Base-by-base conservation (phyloP, 1,140 invertebrate genomes). In the Cotesia glomerata region DNA sequence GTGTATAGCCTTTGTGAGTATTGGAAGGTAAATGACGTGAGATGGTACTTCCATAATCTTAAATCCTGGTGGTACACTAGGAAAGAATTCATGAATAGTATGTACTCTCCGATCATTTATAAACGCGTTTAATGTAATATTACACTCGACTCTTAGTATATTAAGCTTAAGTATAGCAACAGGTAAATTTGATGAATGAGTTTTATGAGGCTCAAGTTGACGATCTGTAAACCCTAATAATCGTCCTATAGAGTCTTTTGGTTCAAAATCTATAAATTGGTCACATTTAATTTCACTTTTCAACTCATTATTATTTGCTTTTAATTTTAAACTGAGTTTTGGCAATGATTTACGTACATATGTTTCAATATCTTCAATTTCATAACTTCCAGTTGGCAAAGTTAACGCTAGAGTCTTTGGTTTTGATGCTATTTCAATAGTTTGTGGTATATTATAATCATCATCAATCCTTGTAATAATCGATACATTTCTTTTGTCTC, bases 301-400 rank as follows among this genome's bases (percentile, higher is more conserved):
- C n/a, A n/a, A n/a, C n/a, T n/a, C n/a, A n/a, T n/a, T n/a, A n/a
- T n/a, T n/a, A n/a, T n/a, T n/a, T n/a, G n/a, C n/a, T n/a, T n/a
- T n/a, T n/a, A n/a, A n/a, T n/a, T n/a, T n/a, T n/a, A n/a, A n/a
- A n/a, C n/a, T n/a, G n/a, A 58, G 26, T 32, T 32, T 26, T 7
- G 14, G 3, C 8, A 7, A 14, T 18, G 18, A 1, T 18, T 58
- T 70, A 45, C 54, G 32, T 61, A 78, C 4, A 66, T 64, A 77
- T 9, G 71, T 70, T 59, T 76, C 69, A 36, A 80, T 82, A 69
- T 83, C 77, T 49, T 63, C 35, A 59, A 82, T n/a, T n/a, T n/a
- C n/a, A n/a, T n/a, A n/a, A n/a, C n/a, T n/a, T n/a, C n/a, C n/a
- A n/a, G n/a, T n/a, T n/a, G n/a, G n/a, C n/a, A n/a, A n/a, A n/a